A percentile compares a stretch with the other conserved stretches of the same genome.
Evolutionary conservation across 2,888 invertebrate genomes (phyloP).

Genomic region (Esperia sulphurella): DNA sequence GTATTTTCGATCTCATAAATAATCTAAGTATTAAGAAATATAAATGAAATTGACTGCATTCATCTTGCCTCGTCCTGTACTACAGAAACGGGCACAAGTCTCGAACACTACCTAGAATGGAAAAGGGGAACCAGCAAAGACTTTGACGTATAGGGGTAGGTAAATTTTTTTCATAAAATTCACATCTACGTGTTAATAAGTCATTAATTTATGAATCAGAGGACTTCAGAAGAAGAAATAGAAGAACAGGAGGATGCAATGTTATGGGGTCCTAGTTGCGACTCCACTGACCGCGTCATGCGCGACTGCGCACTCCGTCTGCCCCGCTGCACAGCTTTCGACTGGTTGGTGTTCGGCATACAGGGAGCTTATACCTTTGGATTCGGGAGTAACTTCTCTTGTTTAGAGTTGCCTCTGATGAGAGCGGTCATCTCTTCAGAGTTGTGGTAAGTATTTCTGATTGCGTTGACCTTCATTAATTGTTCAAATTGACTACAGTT

Average conservation of each 20-base stretch:
- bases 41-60: no score
- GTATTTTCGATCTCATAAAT: no score
- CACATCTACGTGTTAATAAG: not conserved
- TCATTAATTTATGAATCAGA: constrained; percentile 9
- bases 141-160: no score
- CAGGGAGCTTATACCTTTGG: constrained; percentile 34
- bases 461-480: no score
- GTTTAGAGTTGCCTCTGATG: constrained; percentile 25
- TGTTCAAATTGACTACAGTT: no score
- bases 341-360: constrained; percentile 33
- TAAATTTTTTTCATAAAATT: no score
- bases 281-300: constrained; percentile 34
- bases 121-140: no score
- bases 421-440: constrained; percentile 29
- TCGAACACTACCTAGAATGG: no score
- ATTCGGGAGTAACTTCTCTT: constrained; percentile 29
- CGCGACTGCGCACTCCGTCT: constrained; percentile 19
- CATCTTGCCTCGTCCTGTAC: no score
- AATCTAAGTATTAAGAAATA: no score
- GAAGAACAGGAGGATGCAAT: constrained; percentile 24
- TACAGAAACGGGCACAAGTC: no score
- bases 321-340: constrained; percentile 25
- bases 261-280: constrained; percentile 38
- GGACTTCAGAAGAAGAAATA: constrained; percentile 9
- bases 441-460: constrained; percentile 27